Conservation (phyloP, 2,113 vertebrate genomes). For the Grus americana region DNA sequence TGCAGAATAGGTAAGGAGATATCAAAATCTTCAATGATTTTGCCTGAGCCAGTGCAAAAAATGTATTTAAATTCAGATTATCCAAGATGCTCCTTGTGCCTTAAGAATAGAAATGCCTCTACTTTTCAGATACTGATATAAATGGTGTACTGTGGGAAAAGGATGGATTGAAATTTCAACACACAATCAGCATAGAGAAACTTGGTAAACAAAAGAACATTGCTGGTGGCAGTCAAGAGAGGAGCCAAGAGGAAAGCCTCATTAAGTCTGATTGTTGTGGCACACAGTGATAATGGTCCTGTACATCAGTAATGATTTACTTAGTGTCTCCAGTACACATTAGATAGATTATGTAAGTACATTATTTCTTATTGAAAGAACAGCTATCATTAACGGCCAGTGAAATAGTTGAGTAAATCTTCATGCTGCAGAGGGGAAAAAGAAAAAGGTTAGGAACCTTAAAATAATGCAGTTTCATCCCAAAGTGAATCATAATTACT, state of each 20-base stretch:
- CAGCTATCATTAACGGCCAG: neutral
- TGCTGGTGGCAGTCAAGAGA: neutral
- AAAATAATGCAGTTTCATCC: neutral
- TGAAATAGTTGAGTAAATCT: slow-evolving; percentile 13
- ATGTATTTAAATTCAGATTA: neutral
- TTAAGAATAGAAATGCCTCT: neutral
- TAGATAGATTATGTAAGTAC: neutral
- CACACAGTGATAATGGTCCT: slow-evolving; percentile 18
- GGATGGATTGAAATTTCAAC: neutral
- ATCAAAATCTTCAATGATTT: neutral
- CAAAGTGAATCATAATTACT: neutral
- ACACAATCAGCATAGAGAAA: neutral
- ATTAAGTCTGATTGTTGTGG: slow-evolving; percentile 18
- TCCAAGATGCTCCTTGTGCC: neutral
- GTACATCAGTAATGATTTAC: slow-evolving; percentile 32
- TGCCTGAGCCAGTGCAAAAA: neutral
- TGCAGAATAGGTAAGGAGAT: neutral
- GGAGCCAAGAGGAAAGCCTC: neutral
- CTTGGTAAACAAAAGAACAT: slow-evolving; percentile 21
- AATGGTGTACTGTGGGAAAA: neutral
- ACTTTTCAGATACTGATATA: neutral
- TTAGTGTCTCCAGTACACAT: neutral
- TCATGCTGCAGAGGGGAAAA: neutral
- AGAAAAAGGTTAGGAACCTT: neutral
- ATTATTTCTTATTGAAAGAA: slow-evolving; percentile 14